A percentile compares a stretch with the other conserved stretches of the same genome.
Conservation (phyloP, 2,888 invertebrate species). For the Perizoma flavofasciatum region DNA sequence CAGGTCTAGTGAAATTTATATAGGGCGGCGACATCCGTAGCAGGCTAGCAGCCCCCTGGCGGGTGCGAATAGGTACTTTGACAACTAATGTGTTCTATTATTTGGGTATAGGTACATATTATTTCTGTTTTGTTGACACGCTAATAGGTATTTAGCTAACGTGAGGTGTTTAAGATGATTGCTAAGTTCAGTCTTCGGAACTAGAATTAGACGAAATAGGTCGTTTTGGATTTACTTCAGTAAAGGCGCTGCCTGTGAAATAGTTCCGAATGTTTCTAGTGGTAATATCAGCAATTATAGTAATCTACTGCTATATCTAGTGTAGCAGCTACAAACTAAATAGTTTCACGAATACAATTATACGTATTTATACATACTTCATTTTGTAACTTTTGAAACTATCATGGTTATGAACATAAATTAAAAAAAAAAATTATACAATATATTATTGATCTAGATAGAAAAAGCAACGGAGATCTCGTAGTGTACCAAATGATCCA, state of each 20-base stretch:
- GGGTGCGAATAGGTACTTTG: constrained; percentile 44
- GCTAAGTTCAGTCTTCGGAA: constrained; percentile 1
- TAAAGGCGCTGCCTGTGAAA: too few species aligned
- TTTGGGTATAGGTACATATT: constrained; percentile 32
- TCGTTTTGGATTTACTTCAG: too few species aligned
- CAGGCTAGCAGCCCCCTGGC: constrained; percentile 35
- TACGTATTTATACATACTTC: too few species aligned
- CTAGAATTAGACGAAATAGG: constrained; percentile 4
- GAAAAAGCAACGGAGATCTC: too few species aligned
- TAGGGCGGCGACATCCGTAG: constrained; percentile 50
- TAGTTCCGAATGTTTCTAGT: background rate
- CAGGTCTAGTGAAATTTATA: constrained; percentile 40
- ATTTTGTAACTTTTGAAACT: too few species aligned
- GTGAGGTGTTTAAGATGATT: constrained; percentile 17
- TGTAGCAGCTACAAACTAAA: too few species aligned
- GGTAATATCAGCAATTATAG: background rate
- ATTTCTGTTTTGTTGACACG: constrained; percentile 47
- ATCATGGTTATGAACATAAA: too few species aligned
- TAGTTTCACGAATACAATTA: too few species aligned
- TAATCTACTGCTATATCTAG: too few species aligned
- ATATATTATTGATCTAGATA: too few species aligned
- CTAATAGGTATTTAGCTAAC: constrained; percentile 18
- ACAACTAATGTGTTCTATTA: constrained; percentile 44
- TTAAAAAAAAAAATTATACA: too few species aligned
- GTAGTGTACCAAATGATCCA: too few species aligned